Percentiles rank a stretch among this genome's conserved stretches.
Conservation (phyloP, 2,888 invertebrate genomes). For the Zygaena filipendulae region DNA sequence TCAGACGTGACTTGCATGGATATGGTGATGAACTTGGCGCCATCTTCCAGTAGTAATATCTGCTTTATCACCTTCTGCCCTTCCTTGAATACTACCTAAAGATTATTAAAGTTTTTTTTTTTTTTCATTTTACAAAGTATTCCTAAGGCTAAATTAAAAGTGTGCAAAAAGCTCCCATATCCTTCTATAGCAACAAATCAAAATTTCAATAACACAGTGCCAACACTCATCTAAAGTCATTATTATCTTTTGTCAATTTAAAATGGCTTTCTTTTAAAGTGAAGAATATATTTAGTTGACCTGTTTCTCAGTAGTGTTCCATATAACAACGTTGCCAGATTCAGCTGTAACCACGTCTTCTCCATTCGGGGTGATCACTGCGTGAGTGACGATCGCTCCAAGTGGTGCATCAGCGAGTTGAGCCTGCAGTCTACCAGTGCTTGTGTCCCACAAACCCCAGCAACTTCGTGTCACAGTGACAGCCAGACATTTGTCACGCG, state of each 20-base stretch:
- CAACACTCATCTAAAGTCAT: too few species aligned
- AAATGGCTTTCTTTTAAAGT: not conserved
- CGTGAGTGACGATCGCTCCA: conserved; percentile 95
- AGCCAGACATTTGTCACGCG: conserved; percentile 82
- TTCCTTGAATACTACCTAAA: conserved; percentile 81
- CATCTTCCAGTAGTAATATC: conserved; percentile 78
- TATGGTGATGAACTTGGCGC: conserved; percentile 78
- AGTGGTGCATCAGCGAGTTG: conserved; percentile 92
- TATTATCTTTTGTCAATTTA: not conserved
- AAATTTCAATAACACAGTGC: not conserved
- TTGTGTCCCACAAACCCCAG: conserved; percentile 94
- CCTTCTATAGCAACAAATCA: too few species aligned
- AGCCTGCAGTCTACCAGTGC: conserved; percentile 84
- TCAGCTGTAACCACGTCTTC: conserved; percentile 90
- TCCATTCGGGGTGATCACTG: conserved; percentile 87
- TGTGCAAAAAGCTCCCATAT: too few species aligned
- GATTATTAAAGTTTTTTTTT: not conserved
- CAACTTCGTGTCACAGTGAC: conserved; percentile 94
- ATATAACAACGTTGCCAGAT: conserved; percentile 89
- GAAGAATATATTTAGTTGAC: conserved; percentile 19
- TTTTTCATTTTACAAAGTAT: not conserved
- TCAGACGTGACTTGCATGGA: conserved; percentile 70
- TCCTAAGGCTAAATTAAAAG: too few species aligned
- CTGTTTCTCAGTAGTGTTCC: conserved; percentile 73
- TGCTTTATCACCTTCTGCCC: conserved; percentile 85